Conservation (phyloP, 2,888 invertebrate species). For the Hipparchia semele region DNA sequence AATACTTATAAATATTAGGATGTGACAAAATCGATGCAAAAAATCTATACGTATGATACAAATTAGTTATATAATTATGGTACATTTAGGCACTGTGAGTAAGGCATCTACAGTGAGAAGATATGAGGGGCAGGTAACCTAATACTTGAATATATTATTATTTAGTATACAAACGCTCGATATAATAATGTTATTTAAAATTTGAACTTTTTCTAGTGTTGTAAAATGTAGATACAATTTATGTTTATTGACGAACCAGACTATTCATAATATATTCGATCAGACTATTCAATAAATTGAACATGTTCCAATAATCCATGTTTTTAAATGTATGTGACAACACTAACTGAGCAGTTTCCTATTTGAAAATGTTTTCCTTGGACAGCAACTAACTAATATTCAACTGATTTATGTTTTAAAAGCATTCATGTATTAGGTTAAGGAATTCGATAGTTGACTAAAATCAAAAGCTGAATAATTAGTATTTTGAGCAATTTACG, state of each 20-base stretch:
- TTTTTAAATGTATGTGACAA: neutral
- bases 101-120: constrained; percentile 92
- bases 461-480: neutral
- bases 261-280: neutral
- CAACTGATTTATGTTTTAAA: neutral
- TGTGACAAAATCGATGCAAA: constrained; percentile 71
- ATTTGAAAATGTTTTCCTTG: too few species aligned
- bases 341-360: neutral
- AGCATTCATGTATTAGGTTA: constrained; percentile 25
- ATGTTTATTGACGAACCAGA: neutral
- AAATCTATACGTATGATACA: constrained; percentile 72
- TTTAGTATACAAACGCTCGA: neutral
- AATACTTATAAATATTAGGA: constrained; percentile 68
- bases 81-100: constrained; percentile 90
- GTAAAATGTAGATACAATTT: neutral
- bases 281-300: constrained; percentile 6
- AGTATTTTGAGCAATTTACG: neutral
- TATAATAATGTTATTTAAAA: constrained; percentile 4
- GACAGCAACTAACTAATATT: too few species aligned
- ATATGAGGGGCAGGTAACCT: constrained; percentile 50
- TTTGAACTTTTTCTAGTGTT: neutral
- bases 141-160: constrained; percentile 30
- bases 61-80: constrained; percentile 79
- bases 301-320: neutral
- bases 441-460: constrained; percentile 13